Evolutionary conservation across 2,113 vertebrate species (phyloP).

Genomic region (Motacilla tschutschensis): DNA sequence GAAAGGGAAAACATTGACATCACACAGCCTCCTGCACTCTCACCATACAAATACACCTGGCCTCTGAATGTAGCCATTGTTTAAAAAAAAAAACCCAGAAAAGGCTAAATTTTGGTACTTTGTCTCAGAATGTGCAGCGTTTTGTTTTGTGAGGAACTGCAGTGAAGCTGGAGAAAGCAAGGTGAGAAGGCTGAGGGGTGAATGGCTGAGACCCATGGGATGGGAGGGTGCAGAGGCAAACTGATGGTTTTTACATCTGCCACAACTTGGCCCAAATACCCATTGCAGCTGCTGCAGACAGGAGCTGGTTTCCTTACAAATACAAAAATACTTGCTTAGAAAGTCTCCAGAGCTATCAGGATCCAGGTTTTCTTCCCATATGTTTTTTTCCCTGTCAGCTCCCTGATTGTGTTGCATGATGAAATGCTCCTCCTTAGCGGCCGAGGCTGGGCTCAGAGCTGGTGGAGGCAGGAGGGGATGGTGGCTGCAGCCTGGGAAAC

Average conservation of each 20-base stretch:
- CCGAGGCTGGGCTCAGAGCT: neutral
- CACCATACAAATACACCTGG: neutral
- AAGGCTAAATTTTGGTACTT: neutral
- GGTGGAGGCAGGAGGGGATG: neutral
- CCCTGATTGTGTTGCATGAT: rapidly evolving
- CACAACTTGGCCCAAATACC: neutral
- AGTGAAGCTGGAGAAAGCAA: neutral
- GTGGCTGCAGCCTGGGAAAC: neutral
- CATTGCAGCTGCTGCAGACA: neutral
- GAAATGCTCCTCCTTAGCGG: neutral
- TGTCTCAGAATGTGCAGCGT: neutral
- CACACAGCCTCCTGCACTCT: neutral
- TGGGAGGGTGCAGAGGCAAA: neutral
- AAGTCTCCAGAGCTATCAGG: neutral
- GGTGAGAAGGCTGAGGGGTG: neutral
- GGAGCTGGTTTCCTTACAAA: neutral
- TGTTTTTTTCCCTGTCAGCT: neutral
- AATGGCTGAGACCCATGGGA: neutral
- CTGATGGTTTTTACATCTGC: neutral
- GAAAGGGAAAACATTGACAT: neutral
- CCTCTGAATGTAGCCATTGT: neutral
- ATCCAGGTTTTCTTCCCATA: neutral
- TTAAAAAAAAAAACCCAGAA: neutral
- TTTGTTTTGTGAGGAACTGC: neutral
- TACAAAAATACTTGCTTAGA: neutral